Evolutionary conservation across 2,797 vertebrate genomes (phyloP).

Genomic region (Syngnathus rostellatus): DNA sequence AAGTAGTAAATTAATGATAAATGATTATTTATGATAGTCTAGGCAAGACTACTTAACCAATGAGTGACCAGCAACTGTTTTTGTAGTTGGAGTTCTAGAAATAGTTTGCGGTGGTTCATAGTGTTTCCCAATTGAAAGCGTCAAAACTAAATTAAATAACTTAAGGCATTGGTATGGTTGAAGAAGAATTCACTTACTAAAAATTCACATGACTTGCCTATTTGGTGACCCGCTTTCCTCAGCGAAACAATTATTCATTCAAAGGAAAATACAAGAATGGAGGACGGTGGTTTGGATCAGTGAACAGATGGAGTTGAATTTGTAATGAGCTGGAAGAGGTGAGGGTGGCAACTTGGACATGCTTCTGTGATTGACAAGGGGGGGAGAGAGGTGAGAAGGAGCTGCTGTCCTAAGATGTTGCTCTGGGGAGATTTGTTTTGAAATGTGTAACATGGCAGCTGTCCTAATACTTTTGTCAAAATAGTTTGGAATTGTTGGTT

Average conservation of each 20-base stretch:
- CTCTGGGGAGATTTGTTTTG: constrained; percentile 15
- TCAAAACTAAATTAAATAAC: no score
- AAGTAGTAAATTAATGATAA: no score
- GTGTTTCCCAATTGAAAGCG: no score
- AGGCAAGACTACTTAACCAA: no score
- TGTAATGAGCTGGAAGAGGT: constrained; percentile 17
- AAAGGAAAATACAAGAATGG: not conserved
- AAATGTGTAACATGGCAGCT: not conserved
- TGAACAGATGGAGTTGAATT: constrained; percentile 30
- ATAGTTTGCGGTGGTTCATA: no score
- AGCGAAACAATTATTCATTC: constrained; percentile 6
- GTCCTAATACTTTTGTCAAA: not conserved
- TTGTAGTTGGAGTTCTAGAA: no score
- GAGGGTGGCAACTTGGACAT: constrained; percentile 15
- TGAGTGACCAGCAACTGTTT: no score
- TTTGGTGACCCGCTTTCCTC: no score
- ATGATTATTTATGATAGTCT: no score
- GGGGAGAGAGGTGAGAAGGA: constrained; percentile 10
- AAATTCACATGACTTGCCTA: no score
- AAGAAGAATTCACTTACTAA: not conserved
- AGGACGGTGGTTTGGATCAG: constrained; percentile 4
- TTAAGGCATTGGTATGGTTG: not conserved
- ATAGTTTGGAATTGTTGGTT: not conserved
- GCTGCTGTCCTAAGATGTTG: constrained; percentile 59
- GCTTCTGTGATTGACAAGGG: constrained; percentile 37